These are phyloP conservation scores for Boloria euphrosyne DNA, from an alignment of 2,888 invertebrate genomes.

Conservation along the genomic window DNA sequence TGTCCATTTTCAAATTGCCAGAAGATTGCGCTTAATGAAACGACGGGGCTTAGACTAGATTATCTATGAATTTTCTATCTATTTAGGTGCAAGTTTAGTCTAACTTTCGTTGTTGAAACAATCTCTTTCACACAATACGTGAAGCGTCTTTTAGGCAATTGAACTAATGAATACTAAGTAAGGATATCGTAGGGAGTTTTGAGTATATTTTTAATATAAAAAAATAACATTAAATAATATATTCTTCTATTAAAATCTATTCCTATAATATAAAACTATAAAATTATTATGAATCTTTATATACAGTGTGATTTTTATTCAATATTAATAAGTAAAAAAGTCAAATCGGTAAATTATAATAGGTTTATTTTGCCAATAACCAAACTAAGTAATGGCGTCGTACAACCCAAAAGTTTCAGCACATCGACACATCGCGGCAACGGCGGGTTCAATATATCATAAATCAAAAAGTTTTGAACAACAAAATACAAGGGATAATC, in stretches of 20 bases:
- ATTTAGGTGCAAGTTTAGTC: constrained; percentile 6
- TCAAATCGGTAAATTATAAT: background rate
- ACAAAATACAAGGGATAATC: constrained; percentile 71
- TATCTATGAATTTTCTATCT: constrained; percentile 29
- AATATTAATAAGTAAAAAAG: background rate
- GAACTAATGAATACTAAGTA: too few species aligned
- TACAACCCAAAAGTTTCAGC: constrained; percentile 19
- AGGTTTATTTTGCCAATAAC: constrained; percentile 10
- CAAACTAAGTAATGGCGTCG: background rate
- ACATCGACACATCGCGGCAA: constrained; percentile 47
- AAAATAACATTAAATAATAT: too few species aligned
- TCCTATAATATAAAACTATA: too few species aligned
- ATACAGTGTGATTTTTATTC: too few species aligned
- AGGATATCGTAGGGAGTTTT: background rate
- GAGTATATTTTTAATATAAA: background rate
- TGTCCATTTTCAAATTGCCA: constrained; percentile 48
- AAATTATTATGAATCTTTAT: too few species aligned
- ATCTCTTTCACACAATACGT: background rate
- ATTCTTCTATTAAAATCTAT: too few species aligned
- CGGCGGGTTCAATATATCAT: constrained; percentile 65
- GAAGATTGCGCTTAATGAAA: constrained; percentile 44
- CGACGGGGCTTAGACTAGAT: constrained; percentile 31
- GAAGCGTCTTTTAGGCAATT: too few species aligned
- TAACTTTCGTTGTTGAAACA: background rate
- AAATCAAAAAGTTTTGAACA: constrained; percentile 75